Evolutionary conservation across 2,113 vertebrate genomes (phyloP).

Genomic region (Cyphomyrus plagiostoma): DNA sequence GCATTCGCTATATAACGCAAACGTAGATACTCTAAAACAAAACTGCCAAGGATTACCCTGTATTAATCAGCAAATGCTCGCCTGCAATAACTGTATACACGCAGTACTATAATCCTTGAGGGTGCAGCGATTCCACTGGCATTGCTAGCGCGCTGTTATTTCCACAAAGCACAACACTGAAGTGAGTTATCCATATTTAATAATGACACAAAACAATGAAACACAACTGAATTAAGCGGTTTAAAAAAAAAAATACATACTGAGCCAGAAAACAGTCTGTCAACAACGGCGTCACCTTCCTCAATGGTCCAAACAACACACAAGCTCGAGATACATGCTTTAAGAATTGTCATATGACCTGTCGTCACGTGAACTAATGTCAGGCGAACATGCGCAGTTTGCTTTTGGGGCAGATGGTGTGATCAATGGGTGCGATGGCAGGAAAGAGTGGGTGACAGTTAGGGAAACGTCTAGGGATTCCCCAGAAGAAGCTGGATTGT

Average conservation of each 20-base stretch:
- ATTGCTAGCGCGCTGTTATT: not conserved
- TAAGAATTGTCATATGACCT: not conserved
- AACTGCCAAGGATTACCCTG: not conserved
- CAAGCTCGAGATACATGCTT: not conserved
- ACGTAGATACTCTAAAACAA: not conserved
- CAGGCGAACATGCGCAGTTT: not conserved
- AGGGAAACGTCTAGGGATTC: not conserved
- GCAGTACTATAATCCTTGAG: not conserved
- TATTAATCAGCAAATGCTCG: not conserved
- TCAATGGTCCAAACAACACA: not conserved
- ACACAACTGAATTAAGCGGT: not conserved
- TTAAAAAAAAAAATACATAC: not conserved
- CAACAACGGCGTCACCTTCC: not conserved
- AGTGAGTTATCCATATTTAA: not conserved
- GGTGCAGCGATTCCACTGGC: not conserved
- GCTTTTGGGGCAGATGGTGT: not conserved
- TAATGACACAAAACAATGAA: not conserved
- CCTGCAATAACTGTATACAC: not conserved
- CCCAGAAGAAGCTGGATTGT: not conserved
- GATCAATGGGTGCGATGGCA: not conserved
- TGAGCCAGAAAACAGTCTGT: not conserved
- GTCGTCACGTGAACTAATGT: not conserved
- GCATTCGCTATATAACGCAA: not conserved
- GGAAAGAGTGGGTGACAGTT: not conserved
- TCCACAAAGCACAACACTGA: not conserved